Base-by-base conservation (phyloP, 2,888 invertebrate genomes). In the Oscheius sp. region DNA sequence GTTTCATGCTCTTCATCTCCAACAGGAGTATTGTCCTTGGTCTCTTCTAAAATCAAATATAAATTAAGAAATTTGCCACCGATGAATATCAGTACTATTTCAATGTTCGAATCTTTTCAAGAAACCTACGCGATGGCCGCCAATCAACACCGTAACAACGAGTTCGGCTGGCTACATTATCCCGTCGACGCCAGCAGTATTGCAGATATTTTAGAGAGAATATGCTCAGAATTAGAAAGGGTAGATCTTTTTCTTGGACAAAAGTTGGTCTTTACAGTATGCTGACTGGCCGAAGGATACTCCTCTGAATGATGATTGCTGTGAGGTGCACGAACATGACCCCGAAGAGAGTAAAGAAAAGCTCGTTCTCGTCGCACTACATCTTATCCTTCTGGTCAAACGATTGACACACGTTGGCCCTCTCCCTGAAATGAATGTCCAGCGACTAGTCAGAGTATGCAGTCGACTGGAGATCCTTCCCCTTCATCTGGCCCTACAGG, bases 31-130 rank as follows among this genome's bases (percentile, higher is more conserved):
- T 7, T 7, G 45, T 43, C 45, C 9, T 43, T 43, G 7, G 45
- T 13, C 45, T n/a, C n/a, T n/a, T n/a, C 45, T 43, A 7, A 43
- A 43, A 12, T 43, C 7, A 18, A 49, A 3, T 21, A 93, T 78
- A 94, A n/a, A 73, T 79, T 21, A 45, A 82, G 82, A 35, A 68
- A 95, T 91, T 91, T 96, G 81, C 95, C 95, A 84, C 94, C 96
- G 23, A 92, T 97, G 66, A 95, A 94, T 89, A 94, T 95, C 29
- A 94, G 96, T 93, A 96, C 96, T 13, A 95, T 96, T 89, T 95
- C 95, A 89, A 94, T 94, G 78, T 92, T 97, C 77, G 93, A 95
- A 88, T 95, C 95, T 84, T 97, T 97, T 90, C 94, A 95, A 1
- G 97, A 98, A 90, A 92, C 97, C 43, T 91, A 91, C 82, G 88